Evolutionary conservation across 2,888 invertebrate species (phyloP), one percentile per base, ranked within the genome.

Genomic region (Plemyria rubiginata): DNA sequence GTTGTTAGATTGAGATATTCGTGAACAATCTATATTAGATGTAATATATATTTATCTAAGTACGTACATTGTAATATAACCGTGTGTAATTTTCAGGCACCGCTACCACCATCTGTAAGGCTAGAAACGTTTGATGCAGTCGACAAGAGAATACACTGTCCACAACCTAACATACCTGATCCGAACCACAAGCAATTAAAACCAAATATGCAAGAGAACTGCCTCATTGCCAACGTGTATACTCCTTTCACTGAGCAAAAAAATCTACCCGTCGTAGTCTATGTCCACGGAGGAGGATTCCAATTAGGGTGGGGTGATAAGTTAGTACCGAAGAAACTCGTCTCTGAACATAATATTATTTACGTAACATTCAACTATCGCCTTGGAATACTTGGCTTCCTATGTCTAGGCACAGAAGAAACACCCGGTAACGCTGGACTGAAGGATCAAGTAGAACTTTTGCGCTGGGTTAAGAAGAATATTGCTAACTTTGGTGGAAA

Each of bases 141-240:
- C 0, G 43, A 53, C n/a, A 7, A 48, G 15, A 40, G 38, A 2
- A 51, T 59, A n/a, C 15, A 48, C 16, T 59, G 59, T n/a, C 41
- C 40, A 3, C 59, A 59, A 13, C n/a, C 36, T 11, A 11, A 13
- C 12, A 28, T 15, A 3, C 28, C n/a, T 16, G 9, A 29, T 16
- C 28, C 28, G 7, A 12, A 0, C 38, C 29, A 4, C 8, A 53
- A 13, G 16, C 16, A 32, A 6, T 32, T 29, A 4, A 41, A 41
- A 6, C 22, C 22, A 22, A 22, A 22, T 22, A 54, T 54, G 29
- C 56, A 71, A 51, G 88, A 88, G 68, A 79, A 88, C 56, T 89
- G 88, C 63, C 78, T 89, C 0, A 69, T 84, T 6, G 76, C 85
- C 2, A 88, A 82, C 64, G 74, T 90, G 4, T 87, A 76, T 51